Evolutionary conservation across 2,113 vertebrate species (phyloP).

Genomic region (Lepidothrix coronata): DNA sequence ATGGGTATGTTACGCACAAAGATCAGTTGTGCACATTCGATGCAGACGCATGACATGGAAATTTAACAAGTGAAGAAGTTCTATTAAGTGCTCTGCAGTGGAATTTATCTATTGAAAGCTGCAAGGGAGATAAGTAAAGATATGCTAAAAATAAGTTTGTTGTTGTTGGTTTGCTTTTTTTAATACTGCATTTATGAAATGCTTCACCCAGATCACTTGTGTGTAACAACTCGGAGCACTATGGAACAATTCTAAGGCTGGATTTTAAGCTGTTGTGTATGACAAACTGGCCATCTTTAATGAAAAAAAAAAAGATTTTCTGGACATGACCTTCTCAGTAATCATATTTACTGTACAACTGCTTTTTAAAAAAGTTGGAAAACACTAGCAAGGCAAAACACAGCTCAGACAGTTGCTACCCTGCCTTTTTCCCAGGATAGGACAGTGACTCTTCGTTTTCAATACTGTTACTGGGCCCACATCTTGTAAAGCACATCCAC

Average conservation of each 20-base stretch:
- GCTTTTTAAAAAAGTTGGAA: background rate
- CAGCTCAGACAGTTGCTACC: background rate
- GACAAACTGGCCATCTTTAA: background rate
- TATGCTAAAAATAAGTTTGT: background rate
- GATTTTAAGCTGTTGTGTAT: background rate
- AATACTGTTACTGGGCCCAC: background rate
- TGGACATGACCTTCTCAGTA: background rate
- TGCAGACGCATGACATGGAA: fast-evolving
- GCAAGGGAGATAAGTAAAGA: background rate
- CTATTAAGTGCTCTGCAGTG: background rate
- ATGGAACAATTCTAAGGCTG: background rate
- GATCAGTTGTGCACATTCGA: fast-evolving
- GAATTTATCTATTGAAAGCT: background rate
- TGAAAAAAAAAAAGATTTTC: background rate
- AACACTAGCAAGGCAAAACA: background rate
- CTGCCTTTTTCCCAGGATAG: background rate
- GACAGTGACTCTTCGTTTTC: background rate
- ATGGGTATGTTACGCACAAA: fast-evolving
- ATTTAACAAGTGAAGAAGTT: background rate
- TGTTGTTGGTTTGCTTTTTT: background rate
- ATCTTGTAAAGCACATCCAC: background rate
- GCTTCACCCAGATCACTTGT: background rate
- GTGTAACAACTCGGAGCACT: background rate
- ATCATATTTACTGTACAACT: background rate
- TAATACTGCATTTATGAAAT: background rate